Evolutionary conservation across 2,113 vertebrate species (phyloP), one percentile per base, ranked within the genome.

Genomic region (Naja naja): DNA sequence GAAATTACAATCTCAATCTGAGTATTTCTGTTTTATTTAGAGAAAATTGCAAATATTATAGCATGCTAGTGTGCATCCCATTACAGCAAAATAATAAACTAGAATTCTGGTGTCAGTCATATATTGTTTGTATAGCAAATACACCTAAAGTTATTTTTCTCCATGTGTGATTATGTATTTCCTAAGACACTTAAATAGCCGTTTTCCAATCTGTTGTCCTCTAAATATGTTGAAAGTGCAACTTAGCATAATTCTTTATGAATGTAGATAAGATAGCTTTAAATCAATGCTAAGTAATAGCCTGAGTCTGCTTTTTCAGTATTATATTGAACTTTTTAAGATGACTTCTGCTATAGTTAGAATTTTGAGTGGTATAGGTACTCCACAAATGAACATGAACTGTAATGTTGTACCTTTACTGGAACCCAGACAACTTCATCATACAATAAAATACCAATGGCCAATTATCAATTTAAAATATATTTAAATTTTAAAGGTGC

Each of bases 361-460:
- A 93, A 94, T 93, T 93, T 74, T 81, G 5, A 53, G 86, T 89
- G 81, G 81, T 0, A 64, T 95, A 90, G 94, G 92, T 0, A 11
- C 93, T 91, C 52, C 0, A 0, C 89, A 92, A 92, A 94, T 89
- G 94, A 95, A 92, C 56, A 89, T 53, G 64, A 90, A 94, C 93
- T 49, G 94, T 94, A 94, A 69, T 3, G 0, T 94, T 95, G 58
- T 89, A 47, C 93, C 93, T 94, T 94, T 93, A 87, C 54, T 94
- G 89, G 94, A 95, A 95, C 90, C 23, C 60, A 49, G 45, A 3
- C 89, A 92, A 92, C 89, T 88, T 94, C 93, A 60, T 90, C 0
- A 69, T 1, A 0, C 7, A 92, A 53, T 1, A 30, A 91, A 87
- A 0, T 45, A 58, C 92, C 95, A 94, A 93, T 5, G 0, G 92